These are phyloP conservation scores for Pollenia griseotomentosa DNA, from an alignment of 2,888 invertebrate genomes.

Conservation along the genomic window DNA sequence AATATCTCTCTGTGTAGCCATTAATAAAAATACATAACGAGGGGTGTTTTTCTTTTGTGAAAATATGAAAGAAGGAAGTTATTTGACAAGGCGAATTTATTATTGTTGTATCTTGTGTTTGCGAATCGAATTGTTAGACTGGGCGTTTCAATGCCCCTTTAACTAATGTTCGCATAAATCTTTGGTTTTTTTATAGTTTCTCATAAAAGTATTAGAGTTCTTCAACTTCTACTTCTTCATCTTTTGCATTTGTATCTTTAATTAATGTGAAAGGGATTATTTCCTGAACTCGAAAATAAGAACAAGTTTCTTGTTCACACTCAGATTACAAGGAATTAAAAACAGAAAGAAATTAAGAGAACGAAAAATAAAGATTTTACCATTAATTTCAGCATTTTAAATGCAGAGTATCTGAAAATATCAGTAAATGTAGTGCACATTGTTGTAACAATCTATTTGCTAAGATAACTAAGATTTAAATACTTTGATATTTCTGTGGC, in stretches of 20 bases:
- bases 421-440: conserved; percentile 10
- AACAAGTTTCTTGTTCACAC: conserved; percentile 48
- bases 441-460: conserved; percentile 25
- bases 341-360: neutral
- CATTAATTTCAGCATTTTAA: conserved; percentile 17
- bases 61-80: conserved; percentile 10
- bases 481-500: conserved; percentile 26
- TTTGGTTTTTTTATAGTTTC: conserved; percentile 47
- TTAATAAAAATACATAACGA: conserved; percentile 3
- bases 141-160: conserved; percentile 48
- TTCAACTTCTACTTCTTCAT: conserved; percentile 1
- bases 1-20: conserved; percentile 37
- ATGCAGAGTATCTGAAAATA: neutral
- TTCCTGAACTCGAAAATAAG: neutral
- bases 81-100: neutral
- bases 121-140: conserved; percentile 51
- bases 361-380: conserved; percentile 3
- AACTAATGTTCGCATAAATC: conserved; percentile 54
- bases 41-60: conserved; percentile 48
- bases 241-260: too few species aligned
- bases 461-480: conserved; percentile 29
- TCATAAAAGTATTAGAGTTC: conserved; percentile 43
- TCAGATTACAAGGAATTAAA: conserved; percentile 34
- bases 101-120: neutral
- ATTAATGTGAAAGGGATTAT: conserved; percentile 16